phyloP scores from a whole-genome alignment of 2,113 vertebrate genomes.

The Motacilla alba region DNA sequence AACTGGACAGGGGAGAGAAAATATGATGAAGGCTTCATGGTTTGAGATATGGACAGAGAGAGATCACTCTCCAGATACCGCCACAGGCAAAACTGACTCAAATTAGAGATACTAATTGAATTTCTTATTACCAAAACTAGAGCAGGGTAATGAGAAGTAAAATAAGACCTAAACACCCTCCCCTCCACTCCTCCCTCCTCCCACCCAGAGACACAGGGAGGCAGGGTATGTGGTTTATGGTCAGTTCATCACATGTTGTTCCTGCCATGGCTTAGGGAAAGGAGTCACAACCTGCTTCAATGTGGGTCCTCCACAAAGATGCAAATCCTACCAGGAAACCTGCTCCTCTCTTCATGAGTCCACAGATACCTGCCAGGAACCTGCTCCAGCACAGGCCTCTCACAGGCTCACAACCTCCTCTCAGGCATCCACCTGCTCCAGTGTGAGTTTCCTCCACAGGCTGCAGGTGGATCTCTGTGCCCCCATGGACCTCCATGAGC shows the following conservation, averaged over 20 bases:
- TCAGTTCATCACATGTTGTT: rapidly evolving
- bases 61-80: background rate
- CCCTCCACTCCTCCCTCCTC: background rate
- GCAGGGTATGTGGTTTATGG: background rate
- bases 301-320: background rate
- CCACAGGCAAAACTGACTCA: background rate
- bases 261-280: background rate
- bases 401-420: background rate
- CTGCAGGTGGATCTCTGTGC: background rate
- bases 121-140: background rate
- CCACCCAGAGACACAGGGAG: rapidly evolving
- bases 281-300: background rate
- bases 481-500: too few species aligned
- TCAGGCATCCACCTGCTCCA: background rate
- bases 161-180: background rate
- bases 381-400: background rate
- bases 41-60: background rate
- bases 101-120: background rate
- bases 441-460: too few species aligned
- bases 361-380: background rate
- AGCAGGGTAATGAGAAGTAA: background rate
- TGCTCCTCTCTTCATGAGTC: background rate
- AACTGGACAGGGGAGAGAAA: background rate
- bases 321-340: background rate
- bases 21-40: background rate